These are phyloP conservation scores for Cavia aperea DNA, from an alignment of 2,113 vertebrate genomes.

Conservation along the genomic window DNA sequence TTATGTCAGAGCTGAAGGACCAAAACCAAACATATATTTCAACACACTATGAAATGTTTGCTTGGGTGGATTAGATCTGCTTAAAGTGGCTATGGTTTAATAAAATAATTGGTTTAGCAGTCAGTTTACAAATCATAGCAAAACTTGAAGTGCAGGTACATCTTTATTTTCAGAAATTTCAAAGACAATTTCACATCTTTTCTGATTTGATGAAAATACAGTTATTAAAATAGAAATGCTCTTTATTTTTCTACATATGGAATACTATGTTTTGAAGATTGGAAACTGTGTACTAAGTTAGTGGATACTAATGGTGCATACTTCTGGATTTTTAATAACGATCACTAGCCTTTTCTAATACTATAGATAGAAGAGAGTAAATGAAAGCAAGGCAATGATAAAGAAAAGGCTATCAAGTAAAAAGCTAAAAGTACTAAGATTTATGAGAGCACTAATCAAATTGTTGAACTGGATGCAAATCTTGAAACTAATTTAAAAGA, in stretches of 20 bases:
- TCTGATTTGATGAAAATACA: background rate
- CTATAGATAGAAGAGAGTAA: background rate
- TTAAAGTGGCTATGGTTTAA: background rate
- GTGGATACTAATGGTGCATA: background rate
- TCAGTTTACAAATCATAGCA: background rate
- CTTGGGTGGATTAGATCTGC: background rate
- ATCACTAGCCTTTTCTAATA: background rate
- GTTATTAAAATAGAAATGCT: background rate
- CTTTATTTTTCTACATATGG: background rate
- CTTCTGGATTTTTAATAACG: background rate
- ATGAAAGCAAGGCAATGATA: background rate
- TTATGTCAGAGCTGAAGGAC: background rate
- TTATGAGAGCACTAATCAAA: background rate
- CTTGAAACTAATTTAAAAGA: slow-evolving; percentile 24
- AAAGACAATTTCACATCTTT: background rate
- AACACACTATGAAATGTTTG: background rate
- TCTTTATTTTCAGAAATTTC: slow-evolving; percentile 7
- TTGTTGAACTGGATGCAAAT: slow-evolving; percentile 29
- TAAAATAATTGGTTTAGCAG: background rate
- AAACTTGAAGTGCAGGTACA: background rate
- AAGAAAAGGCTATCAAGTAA: background rate
- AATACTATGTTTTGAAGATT: background rate
- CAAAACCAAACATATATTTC: background rate
- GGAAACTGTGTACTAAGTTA: background rate
- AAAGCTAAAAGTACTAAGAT: background rate